Evolutionary conservation across 2,888 invertebrate species (phyloP).

Genomic region (Amiota communis): DNA sequence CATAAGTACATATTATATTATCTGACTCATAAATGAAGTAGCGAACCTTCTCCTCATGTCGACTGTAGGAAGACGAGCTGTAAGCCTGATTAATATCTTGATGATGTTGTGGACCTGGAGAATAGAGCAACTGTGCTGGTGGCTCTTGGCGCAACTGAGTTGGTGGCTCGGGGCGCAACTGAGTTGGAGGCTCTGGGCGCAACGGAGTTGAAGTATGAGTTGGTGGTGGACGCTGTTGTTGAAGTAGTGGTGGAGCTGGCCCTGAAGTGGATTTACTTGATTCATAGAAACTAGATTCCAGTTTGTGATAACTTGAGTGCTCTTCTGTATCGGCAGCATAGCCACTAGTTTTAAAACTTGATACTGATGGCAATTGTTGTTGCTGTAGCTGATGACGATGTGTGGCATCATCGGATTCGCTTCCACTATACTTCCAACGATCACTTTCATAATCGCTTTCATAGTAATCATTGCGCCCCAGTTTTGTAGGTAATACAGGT

Average conservation of each 20-base stretch:
- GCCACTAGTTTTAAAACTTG: slow-evolving; percentile 74
- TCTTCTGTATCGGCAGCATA: slow-evolving; percentile 84
- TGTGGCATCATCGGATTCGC: slow-evolving; percentile 77
- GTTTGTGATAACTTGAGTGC: slow-evolving; percentile 73
- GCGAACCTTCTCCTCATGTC: slow-evolving; percentile 70
- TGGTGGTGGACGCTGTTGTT: slow-evolving; percentile 33
- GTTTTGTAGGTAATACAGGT: slow-evolving; percentile 77
- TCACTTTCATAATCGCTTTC: slow-evolving; percentile 83
- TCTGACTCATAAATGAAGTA: slow-evolving; percentile 30
- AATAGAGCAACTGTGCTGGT: slow-evolving; percentile 55
- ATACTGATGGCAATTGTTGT: slow-evolving; percentile 28
- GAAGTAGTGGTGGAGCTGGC: slow-evolving; percentile 32
- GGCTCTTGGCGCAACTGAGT: slow-evolving; percentile 52
- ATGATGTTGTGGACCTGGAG: slow-evolving; percentile 41
- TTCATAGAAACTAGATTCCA: slow-evolving; percentile 68
- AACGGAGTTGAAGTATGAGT: slow-evolving; percentile 32
- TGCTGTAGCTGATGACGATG: slow-evolving; percentile 67
- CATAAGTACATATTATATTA: background rate
- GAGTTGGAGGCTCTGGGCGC: slow-evolving; percentile 38
- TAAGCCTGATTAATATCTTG: background rate
- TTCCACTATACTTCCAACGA: slow-evolving; percentile 79
- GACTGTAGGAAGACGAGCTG: slow-evolving; percentile 50
- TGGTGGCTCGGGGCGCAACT: slow-evolving; percentile 38
- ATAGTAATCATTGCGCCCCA: slow-evolving; percentile 76
- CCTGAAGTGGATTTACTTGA: slow-evolving; percentile 47